These are phyloP conservation scores for Leptoclinus maculatus DNA, from an alignment of 2,797 vertebrate species.

Conservation along the genomic window DNA sequence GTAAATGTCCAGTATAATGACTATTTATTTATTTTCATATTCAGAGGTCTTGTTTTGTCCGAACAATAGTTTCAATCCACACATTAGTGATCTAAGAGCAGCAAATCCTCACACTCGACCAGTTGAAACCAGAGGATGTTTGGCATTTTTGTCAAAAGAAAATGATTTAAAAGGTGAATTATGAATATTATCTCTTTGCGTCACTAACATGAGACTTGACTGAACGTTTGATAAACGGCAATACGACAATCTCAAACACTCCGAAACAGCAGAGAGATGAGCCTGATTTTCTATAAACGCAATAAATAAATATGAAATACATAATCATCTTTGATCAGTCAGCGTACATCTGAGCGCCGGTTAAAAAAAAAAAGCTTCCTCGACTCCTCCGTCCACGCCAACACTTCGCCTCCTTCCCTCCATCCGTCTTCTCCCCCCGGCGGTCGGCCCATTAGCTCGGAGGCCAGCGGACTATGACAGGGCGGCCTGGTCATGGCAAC, in stretches of 20 bases:
- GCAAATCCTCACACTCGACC: neutral
- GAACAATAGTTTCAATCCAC: neutral
- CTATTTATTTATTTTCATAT: neutral
- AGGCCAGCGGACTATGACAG: conserved; percentile 97
- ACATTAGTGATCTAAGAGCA: neutral
- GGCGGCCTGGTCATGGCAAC: conserved; percentile 89
- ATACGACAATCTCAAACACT: neutral
- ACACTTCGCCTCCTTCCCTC: conserved; percentile 31
- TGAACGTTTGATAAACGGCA: neutral
- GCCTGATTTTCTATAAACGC: neutral
- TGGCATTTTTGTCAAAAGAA: neutral
- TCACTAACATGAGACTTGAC: neutral
- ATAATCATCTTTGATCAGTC: neutral
- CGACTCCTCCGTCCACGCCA: conserved; percentile 7
- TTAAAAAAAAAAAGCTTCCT: neutral
- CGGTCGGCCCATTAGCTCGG: conserved; percentile 96
- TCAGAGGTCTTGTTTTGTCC: neutral
- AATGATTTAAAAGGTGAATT: neutral
- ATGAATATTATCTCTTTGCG: neutral
- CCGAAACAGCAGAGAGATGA: neutral
- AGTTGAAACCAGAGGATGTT: neutral
- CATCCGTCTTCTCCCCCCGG: conserved; percentile 47
- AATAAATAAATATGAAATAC: neutral
- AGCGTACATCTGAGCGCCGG: neutral
- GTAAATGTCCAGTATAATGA: neutral